Percentiles rank a stretch among this genome's conserved stretches.
These are phyloP conservation scores for Phalacrocorax carbo DNA, from an alignment of 2,113 vertebrate genomes.

Conservation along the genomic window DNA sequence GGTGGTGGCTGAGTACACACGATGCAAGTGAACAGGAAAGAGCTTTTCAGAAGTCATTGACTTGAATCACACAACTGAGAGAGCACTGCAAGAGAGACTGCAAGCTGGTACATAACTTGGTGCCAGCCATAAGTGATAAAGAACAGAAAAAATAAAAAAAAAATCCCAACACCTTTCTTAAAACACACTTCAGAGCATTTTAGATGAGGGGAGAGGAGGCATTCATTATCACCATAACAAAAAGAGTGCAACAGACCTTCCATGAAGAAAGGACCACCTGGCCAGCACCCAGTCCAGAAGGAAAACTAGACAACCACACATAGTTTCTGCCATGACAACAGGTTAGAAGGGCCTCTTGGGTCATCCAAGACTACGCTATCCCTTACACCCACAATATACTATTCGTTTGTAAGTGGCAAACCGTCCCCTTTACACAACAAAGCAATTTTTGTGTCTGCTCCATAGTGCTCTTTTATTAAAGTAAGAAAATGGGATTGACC, in stretches of 20 bases:
- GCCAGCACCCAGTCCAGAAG: background rate
- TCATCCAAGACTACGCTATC: no score
- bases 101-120: background rate
- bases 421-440: background rate
- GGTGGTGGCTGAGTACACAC: background rate
- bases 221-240: background rate
- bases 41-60: background rate
- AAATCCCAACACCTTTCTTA: background rate
- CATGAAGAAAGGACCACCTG: background rate
- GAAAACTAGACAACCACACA: background rate
- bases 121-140: background rate
- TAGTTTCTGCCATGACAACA: background rate
- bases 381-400: background rate
- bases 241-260: background rate
- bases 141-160: background rate
- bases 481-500: background rate
- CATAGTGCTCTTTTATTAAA: background rate
- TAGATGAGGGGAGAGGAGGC: background rate
- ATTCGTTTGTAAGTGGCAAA: background rate
- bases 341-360: background rate
- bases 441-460: background rate
- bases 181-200: background rate
- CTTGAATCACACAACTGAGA: background rate
- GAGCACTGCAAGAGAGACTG: background rate
- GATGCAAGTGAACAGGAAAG: background rate